phyloP scores from a whole-genome alignment of 92 coral and sea anemone species.

The Phenganax stokvisi region DNA sequence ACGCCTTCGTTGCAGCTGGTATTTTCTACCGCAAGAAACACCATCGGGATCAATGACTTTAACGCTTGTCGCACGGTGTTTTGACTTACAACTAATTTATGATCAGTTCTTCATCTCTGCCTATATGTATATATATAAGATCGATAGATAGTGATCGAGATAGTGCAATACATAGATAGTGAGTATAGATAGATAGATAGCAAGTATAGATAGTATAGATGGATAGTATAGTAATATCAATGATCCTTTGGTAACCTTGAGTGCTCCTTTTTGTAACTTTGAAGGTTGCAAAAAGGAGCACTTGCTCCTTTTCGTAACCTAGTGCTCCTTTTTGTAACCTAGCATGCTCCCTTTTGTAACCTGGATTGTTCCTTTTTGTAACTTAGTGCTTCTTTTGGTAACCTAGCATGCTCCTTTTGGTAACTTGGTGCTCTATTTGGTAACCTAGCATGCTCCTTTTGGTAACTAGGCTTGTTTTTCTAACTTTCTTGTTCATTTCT shows the following conservation, averaged over 20 bases:
- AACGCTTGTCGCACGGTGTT: slow-evolving; percentile 31
- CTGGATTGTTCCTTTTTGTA: background rate
- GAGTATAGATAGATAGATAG: too few relatives aligned
- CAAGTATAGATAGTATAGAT: too few relatives aligned
- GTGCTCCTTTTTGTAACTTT: background rate
- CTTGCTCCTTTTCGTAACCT: background rate
- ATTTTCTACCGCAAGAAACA: slow-evolving; percentile 44
- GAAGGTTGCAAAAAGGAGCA: background rate
- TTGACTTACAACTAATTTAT: slow-evolving; percentile 10
- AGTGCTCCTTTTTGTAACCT: slow-evolving; percentile 21
- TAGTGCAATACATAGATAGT: background rate
- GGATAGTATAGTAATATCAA: too few relatives aligned
- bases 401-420: too few relatives aligned
- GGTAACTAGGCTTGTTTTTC: background rate
- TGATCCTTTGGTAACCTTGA: too few relatives aligned
- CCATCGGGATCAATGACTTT: slow-evolving; percentile 42
- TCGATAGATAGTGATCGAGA: too few relatives aligned
- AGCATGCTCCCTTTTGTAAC: slow-evolving; percentile 7
- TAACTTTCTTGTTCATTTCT: background rate
- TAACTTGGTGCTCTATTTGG: background rate
- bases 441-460: slow-evolving; percentile 14
- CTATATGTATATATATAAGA: too few relatives aligned
- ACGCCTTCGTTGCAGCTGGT: slow-evolving; percentile 33
- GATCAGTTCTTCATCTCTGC: slow-evolving; percentile 25
- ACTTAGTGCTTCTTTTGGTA: background rate